phyloP scores from a whole-genome alignment of 2,113 vertebrate species.

The Ceyx margarethae region DNA sequence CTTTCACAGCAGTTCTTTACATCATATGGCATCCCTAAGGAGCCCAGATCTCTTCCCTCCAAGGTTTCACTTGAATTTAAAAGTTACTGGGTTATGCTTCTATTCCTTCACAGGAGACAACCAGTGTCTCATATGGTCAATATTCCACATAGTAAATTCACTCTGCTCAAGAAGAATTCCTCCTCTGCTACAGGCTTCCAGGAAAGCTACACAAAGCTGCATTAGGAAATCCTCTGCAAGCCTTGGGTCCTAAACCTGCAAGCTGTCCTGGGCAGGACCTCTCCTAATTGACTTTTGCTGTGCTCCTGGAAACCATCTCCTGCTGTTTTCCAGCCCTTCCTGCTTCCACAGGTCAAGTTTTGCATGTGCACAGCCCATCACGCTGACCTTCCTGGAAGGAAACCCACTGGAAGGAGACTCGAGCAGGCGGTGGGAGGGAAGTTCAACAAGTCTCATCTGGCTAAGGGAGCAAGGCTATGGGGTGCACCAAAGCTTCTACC shows the following conservation, averaged over 20 bases:
- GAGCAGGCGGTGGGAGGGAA: neutral
- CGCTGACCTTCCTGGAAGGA: neutral
- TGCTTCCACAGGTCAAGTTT: neutral
- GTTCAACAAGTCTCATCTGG: neutral
- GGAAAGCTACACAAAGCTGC: neutral
- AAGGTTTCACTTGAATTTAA: neutral
- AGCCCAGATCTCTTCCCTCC: neutral
- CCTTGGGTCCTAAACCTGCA: neutral
- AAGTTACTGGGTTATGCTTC: neutral
- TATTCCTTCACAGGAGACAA: neutral
- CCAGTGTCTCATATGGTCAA: neutral
- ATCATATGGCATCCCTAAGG: fast-evolving
- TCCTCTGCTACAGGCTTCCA: neutral
- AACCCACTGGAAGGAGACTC: neutral
- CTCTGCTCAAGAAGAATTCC: neutral
- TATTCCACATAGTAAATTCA: neutral
- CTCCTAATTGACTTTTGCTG: neutral
- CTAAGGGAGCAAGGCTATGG: neutral
- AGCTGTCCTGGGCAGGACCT: neutral
- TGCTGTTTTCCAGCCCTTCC: neutral
- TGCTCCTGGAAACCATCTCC: neutral
- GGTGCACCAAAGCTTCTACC: neutral
- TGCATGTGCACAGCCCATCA: neutral
- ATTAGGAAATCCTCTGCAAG: neutral
- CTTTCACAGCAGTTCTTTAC: neutral